Evolutionary conservation across 2,113 vertebrate species (phyloP).

Genomic region (Regulus satrapa): DNA sequence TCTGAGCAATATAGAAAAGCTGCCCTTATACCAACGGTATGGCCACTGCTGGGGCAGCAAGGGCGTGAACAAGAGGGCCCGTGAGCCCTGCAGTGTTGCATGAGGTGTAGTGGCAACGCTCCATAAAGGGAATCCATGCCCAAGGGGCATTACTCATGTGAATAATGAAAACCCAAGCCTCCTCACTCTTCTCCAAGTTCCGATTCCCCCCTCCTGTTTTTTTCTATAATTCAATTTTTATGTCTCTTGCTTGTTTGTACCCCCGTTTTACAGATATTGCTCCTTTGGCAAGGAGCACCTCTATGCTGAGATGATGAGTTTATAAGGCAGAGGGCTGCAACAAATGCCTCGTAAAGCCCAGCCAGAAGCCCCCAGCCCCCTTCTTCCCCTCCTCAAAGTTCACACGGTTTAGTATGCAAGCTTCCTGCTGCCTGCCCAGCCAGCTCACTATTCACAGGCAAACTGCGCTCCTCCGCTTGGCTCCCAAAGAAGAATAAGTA

Average conservation of each 20-base stretch:
- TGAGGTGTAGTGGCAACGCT: not conserved
- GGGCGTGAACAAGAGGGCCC: accelerated
- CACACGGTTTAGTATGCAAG: slow-evolving; percentile 13
- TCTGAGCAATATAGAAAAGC: not conserved
- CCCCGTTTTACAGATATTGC: not conserved
- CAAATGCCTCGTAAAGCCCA: not conserved
- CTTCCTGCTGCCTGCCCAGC: slow-evolving; percentile 27
- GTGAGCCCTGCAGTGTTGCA: not conserved
- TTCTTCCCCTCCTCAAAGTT: not conserved
- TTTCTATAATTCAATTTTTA: not conserved
- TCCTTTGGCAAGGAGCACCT: not conserved
- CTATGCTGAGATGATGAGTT: not conserved
- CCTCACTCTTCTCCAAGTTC: not conserved
- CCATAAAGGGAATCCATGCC: accelerated
- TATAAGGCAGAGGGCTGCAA: not conserved
- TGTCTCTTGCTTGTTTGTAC: not conserved
- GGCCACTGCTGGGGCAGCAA: not conserved
- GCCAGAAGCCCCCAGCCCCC: not conserved
- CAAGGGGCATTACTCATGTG: not conserved
- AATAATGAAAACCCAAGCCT: not conserved
- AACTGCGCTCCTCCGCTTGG: not conserved
- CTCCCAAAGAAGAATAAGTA: slow-evolving; percentile 7
- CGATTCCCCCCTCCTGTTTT: not conserved
- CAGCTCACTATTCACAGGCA: slow-evolving; percentile 52
- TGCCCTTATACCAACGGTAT: not conserved